Evolutionary conservation across 2,888 invertebrate genomes (phyloP), one percentile per base, ranked within the genome.

Genomic region (Alsophila aescularia): DNA sequence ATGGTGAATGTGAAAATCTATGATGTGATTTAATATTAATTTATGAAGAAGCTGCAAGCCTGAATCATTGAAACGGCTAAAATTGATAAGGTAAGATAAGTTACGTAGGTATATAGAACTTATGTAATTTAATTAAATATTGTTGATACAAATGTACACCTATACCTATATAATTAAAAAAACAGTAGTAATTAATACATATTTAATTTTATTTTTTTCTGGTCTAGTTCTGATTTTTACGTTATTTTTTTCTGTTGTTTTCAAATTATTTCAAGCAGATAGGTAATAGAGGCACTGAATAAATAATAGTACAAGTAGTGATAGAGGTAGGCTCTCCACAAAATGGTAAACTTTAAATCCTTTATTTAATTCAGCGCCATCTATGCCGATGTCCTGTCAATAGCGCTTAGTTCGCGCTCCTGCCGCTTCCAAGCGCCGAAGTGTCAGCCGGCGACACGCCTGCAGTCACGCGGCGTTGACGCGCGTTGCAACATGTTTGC

Each of bases 401-500:
- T 56, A 37, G 9, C 7, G 50, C 24, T 43, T 81, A 83, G 80
- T 86, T 81, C 73, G 0, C 13, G 43, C 44, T 70, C 59, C 62
- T 60, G 60, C 75, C 83, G 67, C 60, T 32, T 47, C 31, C 32
- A 58, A 76, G 87, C 90, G 89, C 87, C 84, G 72, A 85, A 80
- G 82, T 88, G 86, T 87, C 87, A 88, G 72, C 78, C 85, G 82
- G 75, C 83, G 83, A 81, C 85, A 85, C 87, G 85, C 85, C 85
- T 85, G 86, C 88, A 91, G 90, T 89, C 90, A 90, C 88, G 90
- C 90, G 88, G 89, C 90, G 90, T 88, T 89, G 87, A 83, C 85
- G 86, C 87, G 89, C 87, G 89, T 84, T 79, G 84, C 79, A 85
- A 79, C 84, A 85, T 88, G 85, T 75, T 82, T 84, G 86, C 80